These are phyloP conservation scores for Arbacia lixula DNA, from an alignment of 53 echinoderm and acorn worm genomes.

Conservation along the genomic window DNA sequence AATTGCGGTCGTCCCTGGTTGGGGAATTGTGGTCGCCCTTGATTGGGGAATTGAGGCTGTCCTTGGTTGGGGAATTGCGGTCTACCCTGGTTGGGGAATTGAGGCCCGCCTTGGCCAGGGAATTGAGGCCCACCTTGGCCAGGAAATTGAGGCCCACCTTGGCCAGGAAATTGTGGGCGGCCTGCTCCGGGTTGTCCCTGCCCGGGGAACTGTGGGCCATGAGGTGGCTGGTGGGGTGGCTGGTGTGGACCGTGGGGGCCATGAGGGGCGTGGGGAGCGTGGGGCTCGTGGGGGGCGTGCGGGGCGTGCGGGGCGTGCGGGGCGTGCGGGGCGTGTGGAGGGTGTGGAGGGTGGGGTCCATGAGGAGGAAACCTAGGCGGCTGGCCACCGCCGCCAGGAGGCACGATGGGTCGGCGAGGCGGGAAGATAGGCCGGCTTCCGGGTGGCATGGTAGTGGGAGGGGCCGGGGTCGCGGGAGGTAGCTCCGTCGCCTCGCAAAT, in stretches of 20 bases:
- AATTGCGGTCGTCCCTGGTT: slow-evolving; percentile 19
- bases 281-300: slow-evolving; percentile 11
- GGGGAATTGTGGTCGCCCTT: slow-evolving; percentile 21
- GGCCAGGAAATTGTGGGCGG: slow-evolving; percentile 1
- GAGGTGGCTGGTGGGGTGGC: slow-evolving; percentile 24
- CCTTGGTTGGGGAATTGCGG: not conserved
- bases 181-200: not conserved
- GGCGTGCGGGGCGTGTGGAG: slow-evolving; percentile 1
- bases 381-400: no score
- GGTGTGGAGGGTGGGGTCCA: not conserved
- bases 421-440: no score
- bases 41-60: not conserved
- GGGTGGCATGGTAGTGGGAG: not conserved
- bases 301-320: slow-evolving; percentile 3
- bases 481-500: slow-evolving; percentile 45
- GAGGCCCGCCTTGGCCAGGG: not conserved
- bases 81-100: not conserved
- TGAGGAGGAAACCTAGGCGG: not conserved
- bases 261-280: slow-evolving; percentile 8
- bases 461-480: not conserved
- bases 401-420: no score
- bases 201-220: slow-evolving; percentile 24
- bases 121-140: not conserved
- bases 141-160: slow-evolving; percentile 5
- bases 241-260: slow-evolving; percentile 11